Evolutionary conservation across 1,140 invertebrate species (phyloP), one percentile per base, ranked within the genome.

Genomic region (Tachypleus tridentatus): DNA sequence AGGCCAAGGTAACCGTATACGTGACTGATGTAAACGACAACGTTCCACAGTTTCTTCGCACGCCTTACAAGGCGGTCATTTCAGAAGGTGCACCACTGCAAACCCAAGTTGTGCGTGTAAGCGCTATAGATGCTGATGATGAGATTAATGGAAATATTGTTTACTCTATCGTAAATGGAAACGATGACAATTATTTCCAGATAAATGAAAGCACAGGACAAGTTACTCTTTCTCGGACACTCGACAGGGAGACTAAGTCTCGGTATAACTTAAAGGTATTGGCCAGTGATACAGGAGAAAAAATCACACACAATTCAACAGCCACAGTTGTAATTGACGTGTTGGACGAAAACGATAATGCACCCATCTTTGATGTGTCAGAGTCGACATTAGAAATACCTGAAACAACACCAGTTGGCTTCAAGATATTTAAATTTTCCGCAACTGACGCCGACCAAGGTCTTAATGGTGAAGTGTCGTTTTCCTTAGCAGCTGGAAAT

Each of bases 21-120:
- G 83, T 97, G 29, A 86, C 84, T 1, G 93, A 97, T 76, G 86
- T 93, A 4, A 97, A 97, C 75, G 94, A 97, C 77, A 94, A 97
- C 76, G 80, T 86, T 1, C 94, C 93, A 0, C 82, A 86, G 66
- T 97, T 97, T 76, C 80, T 86, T 50, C 77, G 87, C 57, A 79
- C 85, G 6, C 89, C 91, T 0, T 96, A 96, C 75, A 84, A 83
- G 71, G 86, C 89, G 0, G 86, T 90, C 73, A 83, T 96, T 48
- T 90, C 87, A 3, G 94, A 97, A 80, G 87, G 84, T 5, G 84
- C 89, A 8, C 75, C 80, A 2, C 77, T 86, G 3, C 87, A 86
- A 5, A 87, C 88, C 9, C 89, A 89, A 70, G 81, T 95, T n/a
- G 78, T 92, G 65, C 81, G 87, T 58, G 84, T 97, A 0, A 87